A percentile compares a stretch with the other conserved stretches of the same genome.
phyloP scores from a whole-genome alignment of 2,113 vertebrate genomes.

The Corydoras sp. region DNA sequence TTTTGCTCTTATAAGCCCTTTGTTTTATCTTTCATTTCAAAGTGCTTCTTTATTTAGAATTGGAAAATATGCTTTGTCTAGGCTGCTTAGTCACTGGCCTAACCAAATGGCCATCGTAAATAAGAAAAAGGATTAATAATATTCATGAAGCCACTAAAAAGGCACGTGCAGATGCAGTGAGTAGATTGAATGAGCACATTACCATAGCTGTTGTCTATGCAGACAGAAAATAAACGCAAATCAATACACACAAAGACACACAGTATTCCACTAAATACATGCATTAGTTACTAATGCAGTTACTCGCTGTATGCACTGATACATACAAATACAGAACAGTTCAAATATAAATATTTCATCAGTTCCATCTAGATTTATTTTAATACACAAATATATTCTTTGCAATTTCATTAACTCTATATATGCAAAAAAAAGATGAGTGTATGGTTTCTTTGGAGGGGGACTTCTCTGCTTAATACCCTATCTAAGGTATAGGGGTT shows the following conservation, averaged over 20 bases:
- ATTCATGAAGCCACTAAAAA: conserved; percentile 44
- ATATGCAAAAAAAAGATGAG: too few relatives aligned
- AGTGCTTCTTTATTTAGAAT: conserved; percentile 33
- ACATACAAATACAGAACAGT: too few relatives aligned
- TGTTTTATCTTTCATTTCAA: conserved; percentile 24
- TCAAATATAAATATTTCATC: too few relatives aligned
- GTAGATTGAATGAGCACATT: conserved; percentile 41
- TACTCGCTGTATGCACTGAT: too few relatives aligned
- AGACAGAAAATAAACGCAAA: conserved; percentile 22
- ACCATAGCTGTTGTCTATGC: conserved; percentile 42
- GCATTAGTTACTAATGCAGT: too few relatives aligned
- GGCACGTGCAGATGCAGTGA: conserved; percentile 35
- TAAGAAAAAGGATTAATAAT: conserved; percentile 34
- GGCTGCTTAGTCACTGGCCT: conserved; percentile 23
- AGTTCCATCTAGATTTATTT: too few relatives aligned
- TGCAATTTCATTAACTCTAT: too few relatives aligned
- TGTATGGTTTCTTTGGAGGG: too few relatives aligned
- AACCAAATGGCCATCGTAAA: conserved; percentile 35
- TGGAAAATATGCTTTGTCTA: conserved; percentile 36
- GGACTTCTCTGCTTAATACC: too few relatives aligned
- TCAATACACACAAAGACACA: not conserved
- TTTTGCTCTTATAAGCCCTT: conserved; percentile 13
- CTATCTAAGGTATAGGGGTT: too few relatives aligned
- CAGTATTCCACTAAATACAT: too few relatives aligned
- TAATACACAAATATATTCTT: too few relatives aligned